Evolutionary conservation across 2,888 invertebrate species (phyloP).

Genomic region (Ophioninae sp.): DNA sequence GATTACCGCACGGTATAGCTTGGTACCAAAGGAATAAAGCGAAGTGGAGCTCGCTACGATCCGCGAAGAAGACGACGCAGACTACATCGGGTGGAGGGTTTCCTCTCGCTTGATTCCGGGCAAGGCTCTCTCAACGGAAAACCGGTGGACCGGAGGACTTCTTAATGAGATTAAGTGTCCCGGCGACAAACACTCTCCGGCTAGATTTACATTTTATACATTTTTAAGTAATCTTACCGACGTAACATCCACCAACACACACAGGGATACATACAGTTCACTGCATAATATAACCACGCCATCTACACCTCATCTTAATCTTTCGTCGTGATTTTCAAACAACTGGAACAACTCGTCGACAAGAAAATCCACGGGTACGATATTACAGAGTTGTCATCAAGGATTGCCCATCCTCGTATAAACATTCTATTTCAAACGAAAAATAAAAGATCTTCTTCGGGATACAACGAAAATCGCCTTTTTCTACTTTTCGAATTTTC

Average conservation of each 20-base stretch:
- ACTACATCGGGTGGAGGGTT: slow-evolving; percentile 46
- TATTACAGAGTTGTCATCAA: slow-evolving; percentile 29
- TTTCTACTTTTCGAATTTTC: too few relatives aligned
- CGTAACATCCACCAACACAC: slow-evolving; percentile 44
- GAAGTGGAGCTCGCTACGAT: slow-evolving; percentile 64
- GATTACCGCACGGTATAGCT: slow-evolving; percentile 72
- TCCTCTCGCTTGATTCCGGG: slow-evolving; percentile 28
- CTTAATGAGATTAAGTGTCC: slow-evolving; percentile 80
- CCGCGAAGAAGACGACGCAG: slow-evolving; percentile 40
- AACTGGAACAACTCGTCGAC: slow-evolving; percentile 43
- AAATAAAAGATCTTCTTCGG: too few relatives aligned
- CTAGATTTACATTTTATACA: slow-evolving; percentile 81
- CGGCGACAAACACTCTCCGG: slow-evolving; percentile 78
- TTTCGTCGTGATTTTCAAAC: slow-evolving; percentile 51
- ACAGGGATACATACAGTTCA: slow-evolving; percentile 1
- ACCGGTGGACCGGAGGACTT: slow-evolving; percentile 74
- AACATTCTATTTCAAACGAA: background rate
- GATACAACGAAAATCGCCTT: too few relatives aligned
- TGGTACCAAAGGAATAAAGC: slow-evolving; percentile 47
- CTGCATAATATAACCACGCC: slow-evolving; percentile 39
- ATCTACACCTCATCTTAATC: slow-evolving; percentile 63
- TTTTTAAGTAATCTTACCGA: slow-evolving; percentile 77
- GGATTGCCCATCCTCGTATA: slow-evolving; percentile 2
- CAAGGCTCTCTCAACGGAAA: slow-evolving; percentile 44
- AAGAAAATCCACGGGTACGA: slow-evolving; percentile 42